A percentile compares a stretch with the other conserved stretches of the same genome.
Evolutionary conservation across 2,113 vertebrate species (phyloP).

Genomic region (Machaerirhynchus nigripectus): DNA sequence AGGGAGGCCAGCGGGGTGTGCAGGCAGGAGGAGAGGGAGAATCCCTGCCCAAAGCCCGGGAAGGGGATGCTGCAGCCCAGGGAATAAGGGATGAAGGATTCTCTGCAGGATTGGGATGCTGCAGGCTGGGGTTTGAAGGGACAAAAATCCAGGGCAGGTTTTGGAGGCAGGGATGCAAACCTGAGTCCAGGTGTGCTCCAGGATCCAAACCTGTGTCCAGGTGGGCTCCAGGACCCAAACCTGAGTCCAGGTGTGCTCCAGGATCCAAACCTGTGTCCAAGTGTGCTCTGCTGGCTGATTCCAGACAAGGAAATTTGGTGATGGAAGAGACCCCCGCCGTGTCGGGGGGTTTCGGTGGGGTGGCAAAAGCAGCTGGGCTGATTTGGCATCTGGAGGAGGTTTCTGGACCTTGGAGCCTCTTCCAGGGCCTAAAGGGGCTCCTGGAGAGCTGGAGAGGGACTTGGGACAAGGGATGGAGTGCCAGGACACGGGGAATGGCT

Average conservation of each 20-base stretch:
- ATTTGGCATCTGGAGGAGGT: neutral
- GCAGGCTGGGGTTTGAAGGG: rapidly evolving
- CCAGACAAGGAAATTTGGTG: neutral
- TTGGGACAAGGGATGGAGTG: neutral
- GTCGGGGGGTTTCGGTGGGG: neutral
- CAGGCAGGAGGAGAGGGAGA: neutral
- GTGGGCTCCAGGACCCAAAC: too few relatives aligned
- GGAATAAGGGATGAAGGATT: neutral
- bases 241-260: too few relatives aligned
- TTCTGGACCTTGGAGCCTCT: neutral
- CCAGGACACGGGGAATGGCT: neutral
- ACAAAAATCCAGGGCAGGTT: rapidly evolving
- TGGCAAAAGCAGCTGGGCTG: neutral
- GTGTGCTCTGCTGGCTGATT: neutral
- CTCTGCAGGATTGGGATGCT: neutral
- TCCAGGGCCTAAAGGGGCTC: neutral
- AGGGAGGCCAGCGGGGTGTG: neutral
- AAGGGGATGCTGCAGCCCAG: neutral
- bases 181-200: neutral
- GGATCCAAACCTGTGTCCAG: neutral
- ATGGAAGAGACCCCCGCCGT: neutral
- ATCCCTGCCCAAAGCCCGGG: neutral
- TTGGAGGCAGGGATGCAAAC: neutral
- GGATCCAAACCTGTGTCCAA: too few relatives aligned
- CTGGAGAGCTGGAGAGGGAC: neutral